phyloP scores from a whole-genome alignment of 2,888 invertebrate genomes.

The Parthenolecanium corni region DNA sequence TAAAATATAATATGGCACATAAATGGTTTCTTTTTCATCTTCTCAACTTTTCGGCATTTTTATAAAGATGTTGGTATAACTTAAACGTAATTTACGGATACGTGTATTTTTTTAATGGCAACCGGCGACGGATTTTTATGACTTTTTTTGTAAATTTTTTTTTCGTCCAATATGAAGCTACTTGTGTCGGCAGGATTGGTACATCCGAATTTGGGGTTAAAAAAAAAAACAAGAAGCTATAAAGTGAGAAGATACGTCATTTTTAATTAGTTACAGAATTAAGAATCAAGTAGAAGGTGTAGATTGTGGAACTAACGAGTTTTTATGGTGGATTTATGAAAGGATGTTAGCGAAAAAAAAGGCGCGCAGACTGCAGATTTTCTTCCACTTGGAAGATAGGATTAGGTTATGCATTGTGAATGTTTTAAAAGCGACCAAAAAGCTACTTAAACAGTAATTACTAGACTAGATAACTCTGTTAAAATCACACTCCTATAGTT shows the following conservation, averaged over 20 bases:
- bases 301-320: background rate
- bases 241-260: background rate
- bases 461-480: no score
- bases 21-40: no score
- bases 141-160: background rate
- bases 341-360: background rate
- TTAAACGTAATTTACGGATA: constrained; percentile 2
- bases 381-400: no score
- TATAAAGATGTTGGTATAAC: constrained; percentile 1
- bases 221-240: no score
- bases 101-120: background rate
- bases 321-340: background rate
- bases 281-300: background rate
- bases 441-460: no score
- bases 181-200: background rate
- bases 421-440: no score
- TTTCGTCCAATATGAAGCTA: background rate
- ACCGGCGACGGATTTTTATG: constrained; percentile 6
- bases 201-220: background rate
- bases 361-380: background rate
- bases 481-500: no score
- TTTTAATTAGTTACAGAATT: no score
- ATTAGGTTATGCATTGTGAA: no score
- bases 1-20: no score
- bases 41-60: constrained; percentile 1